phyloP scores from a whole-genome alignment of 2,797 vertebrate species.

The Paramormyrops hopkinsi region DNA sequence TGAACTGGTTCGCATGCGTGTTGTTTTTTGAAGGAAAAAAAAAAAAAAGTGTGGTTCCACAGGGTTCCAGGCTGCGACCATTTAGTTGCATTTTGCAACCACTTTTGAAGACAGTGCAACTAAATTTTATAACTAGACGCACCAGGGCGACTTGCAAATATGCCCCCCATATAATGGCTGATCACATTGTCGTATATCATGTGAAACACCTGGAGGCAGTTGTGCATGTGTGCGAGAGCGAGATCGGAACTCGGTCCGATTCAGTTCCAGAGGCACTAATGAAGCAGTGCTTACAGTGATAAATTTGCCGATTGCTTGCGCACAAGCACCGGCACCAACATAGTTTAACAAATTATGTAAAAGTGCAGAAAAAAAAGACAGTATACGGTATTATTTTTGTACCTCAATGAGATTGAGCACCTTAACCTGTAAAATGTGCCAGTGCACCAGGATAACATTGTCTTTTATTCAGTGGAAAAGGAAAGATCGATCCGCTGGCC shows the following conservation, averaged over 20 bases:
- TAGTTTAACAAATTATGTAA: background rate
- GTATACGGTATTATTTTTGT: background rate
- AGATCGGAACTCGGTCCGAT: background rate
- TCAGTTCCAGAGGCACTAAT: background rate
- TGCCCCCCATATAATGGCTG: too few species aligned
- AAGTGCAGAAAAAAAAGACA: background rate
- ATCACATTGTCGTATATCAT: background rate
- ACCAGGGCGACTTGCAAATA: too few species aligned
- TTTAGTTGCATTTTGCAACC: background rate
- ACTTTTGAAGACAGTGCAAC: background rate
- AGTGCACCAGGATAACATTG: too few species aligned
- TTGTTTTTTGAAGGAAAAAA: background rate
- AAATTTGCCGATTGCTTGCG: background rate
- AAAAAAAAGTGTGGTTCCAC: too few species aligned
- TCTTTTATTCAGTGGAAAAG: background rate
- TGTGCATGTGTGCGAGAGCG: background rate
- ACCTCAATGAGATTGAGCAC: background rate
- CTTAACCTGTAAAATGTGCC: too few species aligned
- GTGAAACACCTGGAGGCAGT: too few species aligned
- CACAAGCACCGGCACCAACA: background rate
- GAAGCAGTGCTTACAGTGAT: background rate
- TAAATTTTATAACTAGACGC: background rate
- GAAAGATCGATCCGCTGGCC: background rate
- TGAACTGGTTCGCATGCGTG: too few species aligned
- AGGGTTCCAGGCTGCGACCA: background rate